Evolutionary conservation across 2,113 vertebrate species (phyloP).

Genomic region (Plecotus auritus): DNA sequence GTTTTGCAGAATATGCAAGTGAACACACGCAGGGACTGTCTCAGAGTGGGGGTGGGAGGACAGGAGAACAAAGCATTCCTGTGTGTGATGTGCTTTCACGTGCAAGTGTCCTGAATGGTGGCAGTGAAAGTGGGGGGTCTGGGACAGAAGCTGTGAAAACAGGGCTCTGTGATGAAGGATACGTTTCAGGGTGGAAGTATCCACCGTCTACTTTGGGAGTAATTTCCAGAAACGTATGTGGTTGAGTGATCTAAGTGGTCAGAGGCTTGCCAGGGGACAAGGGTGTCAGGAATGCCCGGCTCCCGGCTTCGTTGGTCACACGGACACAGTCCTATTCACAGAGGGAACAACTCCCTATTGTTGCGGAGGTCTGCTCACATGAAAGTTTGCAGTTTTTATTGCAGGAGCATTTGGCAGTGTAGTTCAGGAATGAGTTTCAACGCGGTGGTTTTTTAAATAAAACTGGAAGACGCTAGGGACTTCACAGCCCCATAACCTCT

Average conservation of each 20-base stretch:
- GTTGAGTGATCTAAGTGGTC: slow-evolving; percentile 7
- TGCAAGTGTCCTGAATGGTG: not conserved
- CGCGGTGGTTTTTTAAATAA: slow-evolving; percentile 69
- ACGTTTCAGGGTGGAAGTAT: not conserved
- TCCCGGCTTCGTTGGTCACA: slow-evolving; percentile 68
- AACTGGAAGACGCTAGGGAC: not conserved
- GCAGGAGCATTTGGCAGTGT: slow-evolving; percentile 80
- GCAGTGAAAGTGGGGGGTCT: not conserved
- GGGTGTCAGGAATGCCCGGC: slow-evolving; percentile 82
- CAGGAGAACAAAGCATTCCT: slow-evolving; percentile 34
- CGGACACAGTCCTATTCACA: slow-evolving; percentile 81
- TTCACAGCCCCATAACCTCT: not conserved
- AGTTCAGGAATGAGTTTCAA: slow-evolving; percentile 74
- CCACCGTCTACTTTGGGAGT: not conserved
- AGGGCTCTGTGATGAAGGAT: not conserved
- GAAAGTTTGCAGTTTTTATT: slow-evolving; percentile 81
- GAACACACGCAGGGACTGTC: not conserved
- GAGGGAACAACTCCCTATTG: slow-evolving; percentile 81
- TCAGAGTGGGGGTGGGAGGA: not conserved
- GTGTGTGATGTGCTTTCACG: slow-evolving; percentile 1
- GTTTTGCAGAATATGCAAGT: slow-evolving; percentile 11
- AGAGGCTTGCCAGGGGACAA: slow-evolving; percentile 40
- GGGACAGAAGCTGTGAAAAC: not conserved
- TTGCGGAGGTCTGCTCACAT: slow-evolving; percentile 71
- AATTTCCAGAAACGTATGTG: not conserved